Percentiles rank a stretch among this genome's conserved stretches.
These are phyloP conservation scores for Phylloscopus trochiloides DNA, from an alignment of 2,113 vertebrate species.

Conservation along the genomic window DNA sequence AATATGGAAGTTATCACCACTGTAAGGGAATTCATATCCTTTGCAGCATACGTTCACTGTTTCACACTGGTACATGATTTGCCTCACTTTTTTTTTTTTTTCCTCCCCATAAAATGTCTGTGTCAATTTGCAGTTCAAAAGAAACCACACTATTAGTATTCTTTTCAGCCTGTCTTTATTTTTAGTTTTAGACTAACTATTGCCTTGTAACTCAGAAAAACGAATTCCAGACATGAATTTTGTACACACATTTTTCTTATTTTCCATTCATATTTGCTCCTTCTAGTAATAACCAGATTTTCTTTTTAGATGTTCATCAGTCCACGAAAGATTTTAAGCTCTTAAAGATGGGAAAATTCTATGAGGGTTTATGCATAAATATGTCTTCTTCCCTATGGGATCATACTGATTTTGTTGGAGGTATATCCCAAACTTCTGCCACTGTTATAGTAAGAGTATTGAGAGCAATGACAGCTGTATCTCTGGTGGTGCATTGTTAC, in stretches of 20 bases:
- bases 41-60: neutral
- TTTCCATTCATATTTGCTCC: conserved; percentile 12
- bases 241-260: neutral
- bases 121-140: conserved; percentile 23
- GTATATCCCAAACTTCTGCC: neutral
- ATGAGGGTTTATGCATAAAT: neutral
- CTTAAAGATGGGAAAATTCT: neutral
- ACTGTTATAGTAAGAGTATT: neutral
- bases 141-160: neutral
- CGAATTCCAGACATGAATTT: neutral
- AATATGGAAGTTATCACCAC: neutral
- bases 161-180: conserved; percentile 41
- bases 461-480: neutral
- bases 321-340: neutral
- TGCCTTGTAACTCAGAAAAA: neutral
- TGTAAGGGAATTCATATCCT: neutral
- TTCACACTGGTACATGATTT: neutral
- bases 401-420: neutral
- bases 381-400: neutral
- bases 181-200: conserved; percentile 32
- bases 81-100: neutral
- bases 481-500: neutral
- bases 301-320: neutral
- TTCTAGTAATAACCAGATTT: conserved; percentile 16
- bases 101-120: neutral